Evolutionary conservation across 2,888 invertebrate species (phyloP).

Genomic region (Limenitis camilla): DNA sequence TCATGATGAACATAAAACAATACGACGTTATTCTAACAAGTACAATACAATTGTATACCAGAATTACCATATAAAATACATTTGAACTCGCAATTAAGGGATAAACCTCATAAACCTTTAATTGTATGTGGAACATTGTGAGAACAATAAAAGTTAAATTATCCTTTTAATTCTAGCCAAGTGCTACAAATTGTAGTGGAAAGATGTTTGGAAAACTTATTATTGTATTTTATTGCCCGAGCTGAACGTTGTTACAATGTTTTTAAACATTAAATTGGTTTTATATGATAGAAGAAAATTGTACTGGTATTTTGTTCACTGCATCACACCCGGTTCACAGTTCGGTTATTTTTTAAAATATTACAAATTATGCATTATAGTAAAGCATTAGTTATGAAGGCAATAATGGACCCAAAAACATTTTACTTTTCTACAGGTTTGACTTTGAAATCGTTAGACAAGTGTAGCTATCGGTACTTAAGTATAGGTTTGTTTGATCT

Average conservation of each 20-base stretch:
- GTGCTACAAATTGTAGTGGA: not conserved
- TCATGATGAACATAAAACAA: not conserved
- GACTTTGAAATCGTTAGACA: no score
- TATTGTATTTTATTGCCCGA: not conserved
- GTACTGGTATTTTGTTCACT: no score
- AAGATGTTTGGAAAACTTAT: not conserved
- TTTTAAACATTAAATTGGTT: no score
- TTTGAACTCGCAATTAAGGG: constrained; percentile 30
- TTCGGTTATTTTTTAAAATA: no score
- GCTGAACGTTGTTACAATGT: not conserved
- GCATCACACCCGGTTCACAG: no score
- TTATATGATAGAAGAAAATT: no score
- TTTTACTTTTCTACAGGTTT: no score
- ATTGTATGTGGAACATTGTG: constrained; percentile 7
- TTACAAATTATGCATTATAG: no score
- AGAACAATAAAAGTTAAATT: constrained; percentile 2
- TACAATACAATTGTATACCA: constrained; percentile 5
- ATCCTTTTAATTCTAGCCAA: constrained; percentile 1
- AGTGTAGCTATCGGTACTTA: no score
- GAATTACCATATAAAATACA: constrained; percentile 26
- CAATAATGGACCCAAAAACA: no score
- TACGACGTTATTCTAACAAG: not conserved
- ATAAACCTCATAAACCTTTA: constrained; percentile 13
- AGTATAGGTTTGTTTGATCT: no score
- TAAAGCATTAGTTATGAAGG: no score